Conservation (phyloP, 2,888 invertebrate genomes). For the Resseliella maxima region DNA sequence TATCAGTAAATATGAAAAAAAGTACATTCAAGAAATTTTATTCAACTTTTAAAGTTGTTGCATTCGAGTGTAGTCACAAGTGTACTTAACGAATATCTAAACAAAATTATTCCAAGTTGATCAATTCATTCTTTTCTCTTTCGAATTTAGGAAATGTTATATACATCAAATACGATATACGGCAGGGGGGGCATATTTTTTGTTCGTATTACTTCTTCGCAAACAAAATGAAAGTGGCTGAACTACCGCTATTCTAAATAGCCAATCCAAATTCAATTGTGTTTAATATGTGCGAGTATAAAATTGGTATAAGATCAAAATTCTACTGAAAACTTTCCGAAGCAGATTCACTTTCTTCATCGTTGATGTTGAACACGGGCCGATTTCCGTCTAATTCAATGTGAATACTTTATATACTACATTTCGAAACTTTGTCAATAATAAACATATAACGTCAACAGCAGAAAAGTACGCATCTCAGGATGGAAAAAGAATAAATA, state of each 20-base stretch:
- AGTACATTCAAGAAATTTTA: background rate
- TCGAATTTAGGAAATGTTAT: background rate
- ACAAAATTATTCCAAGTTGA: background rate
- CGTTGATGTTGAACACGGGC: background rate
- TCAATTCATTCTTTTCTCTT: background rate
- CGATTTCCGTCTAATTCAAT: background rate
- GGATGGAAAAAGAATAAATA: background rate
- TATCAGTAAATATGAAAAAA: background rate
- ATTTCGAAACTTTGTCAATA: constrained; percentile 35
- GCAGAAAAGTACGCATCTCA: background rate
- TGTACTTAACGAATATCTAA: constrained; percentile 41
- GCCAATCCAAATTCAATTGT: constrained; percentile 29
- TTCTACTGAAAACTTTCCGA: constrained; percentile 40
- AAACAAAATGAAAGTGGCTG: background rate
- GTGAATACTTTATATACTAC: background rate
- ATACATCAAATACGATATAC: no score
- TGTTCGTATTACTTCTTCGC: background rate
- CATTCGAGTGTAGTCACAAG: constrained; percentile 25
- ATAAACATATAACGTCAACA: constrained; percentile 28
- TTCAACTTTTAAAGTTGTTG: background rate
- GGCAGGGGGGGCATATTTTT: background rate
- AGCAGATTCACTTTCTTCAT: background rate
- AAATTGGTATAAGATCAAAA: constrained; percentile 32
- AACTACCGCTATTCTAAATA: constrained; percentile 10
- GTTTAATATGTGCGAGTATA: constrained; percentile 14